These are phyloP conservation scores for Tipula confusa DNA, from an alignment of 2,888 invertebrate genomes.

Conservation along the genomic window DNA sequence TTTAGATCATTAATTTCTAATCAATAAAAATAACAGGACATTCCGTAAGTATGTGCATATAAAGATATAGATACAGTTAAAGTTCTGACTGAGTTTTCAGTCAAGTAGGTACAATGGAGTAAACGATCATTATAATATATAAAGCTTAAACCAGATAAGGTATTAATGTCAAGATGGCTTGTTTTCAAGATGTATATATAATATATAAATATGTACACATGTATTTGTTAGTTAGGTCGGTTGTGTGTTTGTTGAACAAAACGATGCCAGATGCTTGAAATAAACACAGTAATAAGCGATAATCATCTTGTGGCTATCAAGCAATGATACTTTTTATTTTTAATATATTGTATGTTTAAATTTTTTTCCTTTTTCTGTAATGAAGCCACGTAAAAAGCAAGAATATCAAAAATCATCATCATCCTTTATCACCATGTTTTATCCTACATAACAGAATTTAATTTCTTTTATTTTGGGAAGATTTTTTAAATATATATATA, in stretches of 20 bases:
- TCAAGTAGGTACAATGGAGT: not conserved
- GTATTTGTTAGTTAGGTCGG: not conserved
- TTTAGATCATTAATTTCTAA: conserved; percentile 31
- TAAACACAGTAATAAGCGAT: not conserved
- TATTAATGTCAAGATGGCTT: not conserved
- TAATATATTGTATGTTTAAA: not conserved
- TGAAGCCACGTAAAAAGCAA: conserved; percentile 12
- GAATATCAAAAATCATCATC: conserved; percentile 3
- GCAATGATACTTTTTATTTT: not conserved
- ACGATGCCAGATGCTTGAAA: conserved; percentile 6
- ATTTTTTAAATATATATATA: not conserved
- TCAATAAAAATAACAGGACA: conserved; percentile 30
- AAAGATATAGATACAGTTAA: not conserved
- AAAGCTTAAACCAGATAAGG: not conserved
- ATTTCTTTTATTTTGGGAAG: not conserved
- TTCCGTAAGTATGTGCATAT: not conserved
- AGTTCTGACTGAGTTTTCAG: not conserved
- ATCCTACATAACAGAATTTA: not conserved
- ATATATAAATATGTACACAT: too few relatives aligned
- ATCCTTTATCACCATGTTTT: not conserved
- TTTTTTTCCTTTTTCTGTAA: not conserved
- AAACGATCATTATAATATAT: not conserved
- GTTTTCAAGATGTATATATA: not conserved
- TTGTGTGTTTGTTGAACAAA: not conserved
- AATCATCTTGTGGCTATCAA: not conserved